Evolutionary conservation across 2,113 vertebrate genomes (phyloP), one percentile per base, ranked within the genome.

Genomic region (Corythornis cristatus): DNA sequence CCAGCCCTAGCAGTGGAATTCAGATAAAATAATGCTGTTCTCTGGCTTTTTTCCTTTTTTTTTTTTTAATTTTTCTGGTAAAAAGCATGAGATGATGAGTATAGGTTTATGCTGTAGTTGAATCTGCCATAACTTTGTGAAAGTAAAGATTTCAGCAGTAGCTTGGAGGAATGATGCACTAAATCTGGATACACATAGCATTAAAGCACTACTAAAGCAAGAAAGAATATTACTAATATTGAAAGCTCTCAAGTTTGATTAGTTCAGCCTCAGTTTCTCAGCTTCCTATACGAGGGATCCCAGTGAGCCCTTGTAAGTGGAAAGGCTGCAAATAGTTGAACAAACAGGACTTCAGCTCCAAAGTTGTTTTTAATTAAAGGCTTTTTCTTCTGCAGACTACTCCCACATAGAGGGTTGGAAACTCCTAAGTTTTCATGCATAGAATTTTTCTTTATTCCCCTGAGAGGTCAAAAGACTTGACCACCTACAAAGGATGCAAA

Each of bases 361-460:
- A 45, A 80, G 73, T 60, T 73, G 35, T 73, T 92, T 92, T 94
- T 92, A 94, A 90, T 92, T 92, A 92, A 88, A 77, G 65, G 50
- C 61, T 90, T 64, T 92, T 46, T 82, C 33, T 70, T 81, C 29
- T 68, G 56, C 2, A 4, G 56, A 12, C 83, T 86, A 40, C 64
- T 90, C 79, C 89, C 83, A 88, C 86, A 6, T 18, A 42, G 65
- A 60, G 51, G n/a, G 42, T 5, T 94, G 75, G 75, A 85, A 94
- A 56, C 60, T 88, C 60, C 0, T 35, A 77, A 56, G 29, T 57
- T 72, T 80, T 22, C 78, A 64, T 58, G 53, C 46, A 14, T 37
- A 50, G 74, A 78, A 46, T 80, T 89, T 87, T 76, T 92, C 74
- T 64, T 35, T 64, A 45, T 56, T 81, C 56, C 54, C 18, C n/a